phyloP scores from a whole-genome alignment of 2,888 invertebrate species.

The Gymnocheta viridis region DNA sequence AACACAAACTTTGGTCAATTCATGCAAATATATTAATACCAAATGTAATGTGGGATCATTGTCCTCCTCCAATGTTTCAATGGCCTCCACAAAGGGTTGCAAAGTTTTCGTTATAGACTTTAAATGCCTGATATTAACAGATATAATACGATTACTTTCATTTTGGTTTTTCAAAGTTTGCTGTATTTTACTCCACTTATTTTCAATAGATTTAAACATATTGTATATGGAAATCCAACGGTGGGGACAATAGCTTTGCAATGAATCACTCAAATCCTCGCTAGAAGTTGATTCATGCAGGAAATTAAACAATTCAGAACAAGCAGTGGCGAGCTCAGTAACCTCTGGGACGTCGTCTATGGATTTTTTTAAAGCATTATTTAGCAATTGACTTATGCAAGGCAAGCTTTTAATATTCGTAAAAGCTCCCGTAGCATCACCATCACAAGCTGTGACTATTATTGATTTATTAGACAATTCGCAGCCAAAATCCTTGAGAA shows the following conservation, averaged over 20 bases:
- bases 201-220: neutral
- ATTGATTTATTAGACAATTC: neutral
- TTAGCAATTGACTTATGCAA: neutral
- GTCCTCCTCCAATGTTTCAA: conserved; percentile 4
- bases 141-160: neutral
- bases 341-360: neutral
- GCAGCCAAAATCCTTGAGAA: conserved; percentile 2
- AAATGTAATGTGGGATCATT: neutral
- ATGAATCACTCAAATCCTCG: neutral
- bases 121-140: neutral
- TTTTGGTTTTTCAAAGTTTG: neutral
- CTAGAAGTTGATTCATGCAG: neutral
- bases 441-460: neutral
- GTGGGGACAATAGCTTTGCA: neutral
- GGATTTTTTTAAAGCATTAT: neutral
- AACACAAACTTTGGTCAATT: conserved; percentile 8
- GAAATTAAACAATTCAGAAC: neutral
- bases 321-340: neutral
- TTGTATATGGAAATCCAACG: neutral
- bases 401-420: neutral
- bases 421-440: neutral
- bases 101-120: neutral
- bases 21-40: conserved; percentile 22
- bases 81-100: conserved; percentile 5
- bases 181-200: neutral